These are phyloP conservation scores for Eueides isabella DNA, from an alignment of 1,140 invertebrate species.

Conservation along the genomic window DNA sequence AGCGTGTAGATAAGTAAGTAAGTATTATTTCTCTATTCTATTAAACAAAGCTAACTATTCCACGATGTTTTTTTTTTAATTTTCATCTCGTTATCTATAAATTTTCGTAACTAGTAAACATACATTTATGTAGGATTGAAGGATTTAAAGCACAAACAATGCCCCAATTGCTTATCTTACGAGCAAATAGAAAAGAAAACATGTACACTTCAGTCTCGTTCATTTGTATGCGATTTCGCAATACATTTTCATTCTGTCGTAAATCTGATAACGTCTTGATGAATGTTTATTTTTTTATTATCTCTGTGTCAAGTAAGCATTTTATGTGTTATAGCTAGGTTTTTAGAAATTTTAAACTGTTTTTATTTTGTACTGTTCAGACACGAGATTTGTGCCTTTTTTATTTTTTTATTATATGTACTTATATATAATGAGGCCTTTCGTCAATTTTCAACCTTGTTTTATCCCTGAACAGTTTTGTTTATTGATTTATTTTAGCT, in stretches of 20 bases:
- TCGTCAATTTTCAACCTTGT: no score
- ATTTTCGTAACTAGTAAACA: neutral
- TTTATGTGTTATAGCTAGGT: neutral
- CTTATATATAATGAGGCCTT: no score
- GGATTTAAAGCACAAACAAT: constrained; percentile 15
- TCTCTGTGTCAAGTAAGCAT: neutral
- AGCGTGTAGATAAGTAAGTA: no score
- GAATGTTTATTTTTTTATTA: constrained; percentile 1
- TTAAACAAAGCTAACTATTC: neutral
- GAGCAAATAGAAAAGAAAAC: constrained; percentile 28
- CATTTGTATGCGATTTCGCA: constrained; percentile 10
- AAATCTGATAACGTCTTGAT: constrained; percentile 5
- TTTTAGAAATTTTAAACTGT: no score
- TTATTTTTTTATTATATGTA: no score
- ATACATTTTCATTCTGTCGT: constrained; percentile 5
- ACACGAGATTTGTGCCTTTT: no score
- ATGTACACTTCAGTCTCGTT: neutral
- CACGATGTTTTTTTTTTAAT: neutral
- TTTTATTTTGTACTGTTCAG: no score
- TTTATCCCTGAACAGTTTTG: no score
- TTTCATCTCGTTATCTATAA: neutral
- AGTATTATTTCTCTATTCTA: neutral
- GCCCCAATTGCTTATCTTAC: constrained; percentile 22
- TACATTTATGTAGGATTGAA: neutral
- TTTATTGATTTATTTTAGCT: no score